These are phyloP conservation scores for Agonopterix alstromeriana DNA, from an alignment of 2,888 invertebrate genomes.

Conservation along the genomic window DNA sequence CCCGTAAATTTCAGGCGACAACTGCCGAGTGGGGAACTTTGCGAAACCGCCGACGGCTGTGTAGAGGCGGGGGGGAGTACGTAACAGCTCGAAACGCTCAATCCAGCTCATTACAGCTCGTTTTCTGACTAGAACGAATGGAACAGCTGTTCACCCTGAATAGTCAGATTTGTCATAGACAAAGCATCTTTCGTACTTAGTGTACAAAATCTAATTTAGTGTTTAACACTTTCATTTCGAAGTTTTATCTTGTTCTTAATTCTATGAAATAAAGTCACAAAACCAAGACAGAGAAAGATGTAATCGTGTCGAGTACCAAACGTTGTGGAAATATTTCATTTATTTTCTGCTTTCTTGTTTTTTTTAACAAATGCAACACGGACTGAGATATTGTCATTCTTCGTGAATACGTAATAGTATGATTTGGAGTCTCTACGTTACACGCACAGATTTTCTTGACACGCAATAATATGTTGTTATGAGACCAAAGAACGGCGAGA, in stretches of 20 bases:
- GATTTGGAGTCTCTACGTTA: constrained; percentile 32
- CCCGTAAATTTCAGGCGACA: constrained; percentile 73
- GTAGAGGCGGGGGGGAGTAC: constrained; percentile 31
- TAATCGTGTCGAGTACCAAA: neutral
- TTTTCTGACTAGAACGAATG: constrained; percentile 22
- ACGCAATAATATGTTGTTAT: constrained; percentile 26
- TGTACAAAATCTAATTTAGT: too few relatives aligned
- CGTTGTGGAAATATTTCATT: constrained; percentile 8
- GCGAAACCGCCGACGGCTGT: constrained; percentile 64
- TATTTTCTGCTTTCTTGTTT: constrained; percentile 2
- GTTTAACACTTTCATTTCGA: too few relatives aligned
- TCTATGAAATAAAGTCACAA: too few relatives aligned
- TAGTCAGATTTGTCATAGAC: constrained; percentile 11
- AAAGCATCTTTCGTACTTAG: too few relatives aligned
- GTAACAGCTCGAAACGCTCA: constrained; percentile 32
- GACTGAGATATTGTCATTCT: constrained; percentile 26
- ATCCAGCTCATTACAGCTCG: constrained; percentile 52
- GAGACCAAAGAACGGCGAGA: constrained; percentile 28
- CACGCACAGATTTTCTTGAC: constrained; percentile 31
- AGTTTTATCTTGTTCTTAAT: too few relatives aligned
- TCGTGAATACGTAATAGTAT: constrained; percentile 38
- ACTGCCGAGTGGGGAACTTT: constrained; percentile 69
- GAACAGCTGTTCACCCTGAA: constrained; percentile 14
- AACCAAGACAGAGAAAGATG: too few relatives aligned
- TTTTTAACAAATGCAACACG: constrained; percentile 21